phyloP scores from a whole-genome alignment of 2,113 vertebrate genomes.

The Mixornis gularis region DNA sequence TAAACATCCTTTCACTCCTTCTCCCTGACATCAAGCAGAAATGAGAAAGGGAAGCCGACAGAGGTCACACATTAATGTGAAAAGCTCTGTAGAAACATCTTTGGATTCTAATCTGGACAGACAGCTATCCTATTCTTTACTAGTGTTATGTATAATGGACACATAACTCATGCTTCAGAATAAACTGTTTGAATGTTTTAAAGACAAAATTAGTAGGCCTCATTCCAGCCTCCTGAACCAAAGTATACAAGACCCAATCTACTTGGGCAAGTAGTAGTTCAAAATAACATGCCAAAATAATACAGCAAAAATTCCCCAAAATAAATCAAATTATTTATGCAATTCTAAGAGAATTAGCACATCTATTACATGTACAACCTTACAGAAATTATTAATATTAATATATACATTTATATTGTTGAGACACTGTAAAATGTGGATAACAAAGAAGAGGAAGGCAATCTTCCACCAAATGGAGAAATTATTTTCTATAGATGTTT shows the following conservation, averaged over 20 bases:
- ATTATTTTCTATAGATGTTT: background rate
- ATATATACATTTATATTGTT: background rate
- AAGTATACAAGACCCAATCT: background rate
- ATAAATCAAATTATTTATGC: background rate
- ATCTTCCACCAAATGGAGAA: background rate
- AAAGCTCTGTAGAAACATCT: background rate
- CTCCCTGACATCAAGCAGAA: background rate
- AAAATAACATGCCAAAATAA: background rate
- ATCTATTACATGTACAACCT: background rate
- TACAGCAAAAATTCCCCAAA: background rate
- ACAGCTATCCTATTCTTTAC: slow-evolving; percentile 10
- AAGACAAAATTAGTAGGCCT: background rate
- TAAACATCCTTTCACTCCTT: background rate
- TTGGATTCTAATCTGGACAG: background rate
- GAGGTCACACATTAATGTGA: background rate
- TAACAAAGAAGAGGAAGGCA: background rate
- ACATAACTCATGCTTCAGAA: background rate
- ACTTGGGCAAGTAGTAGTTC: background rate
- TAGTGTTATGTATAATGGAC: background rate
- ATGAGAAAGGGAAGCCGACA: background rate
- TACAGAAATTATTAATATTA: background rate
- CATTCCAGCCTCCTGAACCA: background rate
- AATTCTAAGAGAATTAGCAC: background rate
- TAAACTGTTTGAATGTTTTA: background rate
- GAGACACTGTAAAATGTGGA: background rate